Conservation (phyloP, 2,113 vertebrate genomes). For the Melanotaenia duboulayi region DNA sequence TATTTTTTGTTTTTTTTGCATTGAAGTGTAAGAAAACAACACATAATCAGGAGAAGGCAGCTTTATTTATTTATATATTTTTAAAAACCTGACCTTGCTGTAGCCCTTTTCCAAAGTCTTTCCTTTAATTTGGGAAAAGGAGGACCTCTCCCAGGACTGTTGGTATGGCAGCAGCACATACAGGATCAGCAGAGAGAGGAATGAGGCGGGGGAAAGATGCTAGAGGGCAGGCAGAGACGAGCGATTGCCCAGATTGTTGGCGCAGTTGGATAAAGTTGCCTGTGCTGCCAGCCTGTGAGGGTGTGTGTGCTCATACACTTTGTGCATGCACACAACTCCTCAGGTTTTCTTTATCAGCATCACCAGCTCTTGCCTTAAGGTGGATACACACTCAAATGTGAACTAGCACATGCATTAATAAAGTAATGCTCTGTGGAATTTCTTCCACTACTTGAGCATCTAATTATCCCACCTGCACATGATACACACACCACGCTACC, state of each 20-base stretch:
- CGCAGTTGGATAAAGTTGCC: conserved; percentile 46
- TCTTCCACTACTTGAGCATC: conserved; percentile 14
- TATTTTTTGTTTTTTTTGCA: neutral
- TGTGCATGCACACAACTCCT: neutral
- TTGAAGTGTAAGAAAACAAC: neutral
- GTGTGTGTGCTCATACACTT: neutral
- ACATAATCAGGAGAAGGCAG: no score
- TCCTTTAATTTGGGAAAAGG: conserved; percentile 14
- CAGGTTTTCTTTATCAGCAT: conserved; percentile 13
- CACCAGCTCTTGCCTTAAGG: conserved; percentile 38
- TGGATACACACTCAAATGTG: conserved; percentile 2
- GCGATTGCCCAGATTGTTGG: conserved; percentile 42
- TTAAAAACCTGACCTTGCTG: no score
- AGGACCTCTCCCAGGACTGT: conserved; percentile 30
- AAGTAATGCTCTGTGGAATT: conserved; percentile 19
- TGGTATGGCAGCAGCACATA: conserved; percentile 51
- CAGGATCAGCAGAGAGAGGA: conserved; percentile 6
- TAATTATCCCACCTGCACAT: conserved; percentile 46
- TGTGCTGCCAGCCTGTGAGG: conserved; percentile 13
- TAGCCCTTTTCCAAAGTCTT: conserved; percentile 14
- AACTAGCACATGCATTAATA: conserved; percentile 14
- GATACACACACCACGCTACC: conserved; percentile 1
- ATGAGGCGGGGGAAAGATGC: neutral
- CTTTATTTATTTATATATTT: no score
- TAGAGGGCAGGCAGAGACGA: neutral